Base-by-base conservation (phyloP, 2,888 invertebrate species). In the Parapristionchus giblindavisi region DNA sequence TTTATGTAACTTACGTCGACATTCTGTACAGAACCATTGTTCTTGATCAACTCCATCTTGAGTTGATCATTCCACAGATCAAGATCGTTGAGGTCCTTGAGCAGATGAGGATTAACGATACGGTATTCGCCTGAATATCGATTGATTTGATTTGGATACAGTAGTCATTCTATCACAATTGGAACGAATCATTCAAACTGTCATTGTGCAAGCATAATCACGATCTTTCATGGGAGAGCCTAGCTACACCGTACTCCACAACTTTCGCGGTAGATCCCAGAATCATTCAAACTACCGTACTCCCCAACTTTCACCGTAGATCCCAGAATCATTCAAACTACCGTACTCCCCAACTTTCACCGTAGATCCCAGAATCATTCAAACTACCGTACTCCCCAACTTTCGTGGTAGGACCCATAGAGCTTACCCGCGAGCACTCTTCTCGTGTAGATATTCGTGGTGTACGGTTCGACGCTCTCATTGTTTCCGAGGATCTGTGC, bases 401-500 rank as follows among this genome's bases (percentile, higher is more conserved):
- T n/a, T n/a, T n/a, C n/a, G n/a, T 5, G 52, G 52, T 21, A 52
- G 52, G 21, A 24, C n/a, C n/a, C n/a, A 29, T 11, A 4, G 11
- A 1, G n/a, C 61, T 65, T 34, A 76, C 98, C 98, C 3, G 96
- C 96, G 5, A 97, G 90, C 0, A 99, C 98, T 68, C 96, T 91
- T 48, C 98, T 91, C 29, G 93, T 93, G 89, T 98, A 99, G 84
- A 99, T 94, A 88, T 99, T 99, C 48, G 94, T 96, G 0, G 97
- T 98, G 89, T 97, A 99, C 0, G 99, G 95, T 89, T 99, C 99
- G 87, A 97, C 93, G 0, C 96, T 94, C 89, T 99, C 98, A 89
- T 98, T 99, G 88, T 99, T 99, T 27, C 99, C 99, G 60, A 99
- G 92, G 87, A 99, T 99, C 90, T 99, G 98, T 2, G 99, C 98